Evolutionary conservation across 2,888 invertebrate genomes (phyloP), one percentile per base, ranked within the genome.

Genomic region (Epicampocera succincta): DNA sequence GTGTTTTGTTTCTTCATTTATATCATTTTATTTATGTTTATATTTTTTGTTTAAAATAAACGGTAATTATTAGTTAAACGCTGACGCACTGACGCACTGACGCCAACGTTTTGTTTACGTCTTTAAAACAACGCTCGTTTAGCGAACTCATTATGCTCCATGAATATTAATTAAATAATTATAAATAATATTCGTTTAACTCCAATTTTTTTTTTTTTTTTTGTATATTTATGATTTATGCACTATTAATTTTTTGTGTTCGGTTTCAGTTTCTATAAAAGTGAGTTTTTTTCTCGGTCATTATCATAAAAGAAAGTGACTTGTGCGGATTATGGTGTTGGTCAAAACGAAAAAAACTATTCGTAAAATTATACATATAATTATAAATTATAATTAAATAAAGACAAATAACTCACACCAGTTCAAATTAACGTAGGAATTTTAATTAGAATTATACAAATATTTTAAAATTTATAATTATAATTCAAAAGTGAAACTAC

Each of bases 291-390:
- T 65, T 66, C 40, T 48, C 38, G 46, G 29, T 66, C 40, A 75
- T 75, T 75, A 75, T 68, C 68, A 75, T 68, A 75, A 33, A 75
- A 66, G 75, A 75, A 75, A 75, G 75, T 75, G 50, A 52, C 13
- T 73, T 29, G 15, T 48, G 11, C 12, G 33, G 13, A 33, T 25
- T 6, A 40, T 52, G 15, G 42, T n/a, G 29, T 42, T 40, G 3
- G 13, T 29, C 3, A 29, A 29, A 44, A 46, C n/a, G n/a, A n/a
- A n/a, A 15, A 48, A 33, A 33, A 33, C n/a, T 40, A 58, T 58
- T 33, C 5, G n/a, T n/a, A n/a, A n/a, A n/a, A n/a, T n/a, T n/a
- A n/a, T n/a, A n/a, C n/a, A n/a, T n/a, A n/a, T n/a, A n/a, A 25
- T 25, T 25, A 5, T 33, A 33, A 33, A 33, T 33, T 33, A 33